Conservation (phyloP, 2,797 vertebrate species). For the Mallotus villosus region DNA sequence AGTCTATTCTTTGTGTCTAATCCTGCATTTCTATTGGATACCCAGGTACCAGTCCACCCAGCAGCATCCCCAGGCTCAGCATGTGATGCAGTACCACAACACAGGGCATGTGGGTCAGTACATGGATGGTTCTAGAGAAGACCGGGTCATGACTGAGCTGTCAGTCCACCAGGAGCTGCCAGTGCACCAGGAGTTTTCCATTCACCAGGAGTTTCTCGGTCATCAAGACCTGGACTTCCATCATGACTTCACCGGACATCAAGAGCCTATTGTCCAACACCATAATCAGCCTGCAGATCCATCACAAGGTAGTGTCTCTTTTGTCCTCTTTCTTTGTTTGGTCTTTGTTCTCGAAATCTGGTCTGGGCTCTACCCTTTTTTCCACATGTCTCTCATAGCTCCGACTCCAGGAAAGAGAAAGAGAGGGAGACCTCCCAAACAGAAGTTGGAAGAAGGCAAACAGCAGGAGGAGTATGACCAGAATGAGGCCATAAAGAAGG, state of each 20-base stretch:
- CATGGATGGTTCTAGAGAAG: slow-evolving; percentile 57
- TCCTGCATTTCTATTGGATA: slow-evolving; percentile 14
- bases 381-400: slow-evolving; percentile 33
- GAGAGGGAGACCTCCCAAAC: slow-evolving; percentile 75
- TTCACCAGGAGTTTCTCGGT: slow-evolving; percentile 51
- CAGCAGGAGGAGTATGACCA: slow-evolving; percentile 81
- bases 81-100: slow-evolving; percentile 64
- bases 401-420: slow-evolving; percentile 84
- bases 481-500: slow-evolving; percentile 84
- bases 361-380: background rate
- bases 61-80: slow-evolving; percentile 68
- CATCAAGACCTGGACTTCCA: slow-evolving; percentile 47
- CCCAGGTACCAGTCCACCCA: slow-evolving; percentile 74
- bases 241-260: slow-evolving; percentile 48
- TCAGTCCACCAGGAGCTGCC: slow-evolving; percentile 64
- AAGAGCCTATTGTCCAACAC: slow-evolving; percentile 35
- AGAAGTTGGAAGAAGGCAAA: slow-evolving; percentile 50
- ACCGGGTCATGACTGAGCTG: slow-evolving; percentile 65
- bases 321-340: background rate
- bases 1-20: background rate
- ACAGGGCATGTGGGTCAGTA: slow-evolving; percentile 48
- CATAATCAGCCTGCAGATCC: slow-evolving; percentile 32
- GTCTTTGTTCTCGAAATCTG: no score
- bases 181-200: slow-evolving; percentile 46
- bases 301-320: slow-evolving; percentile 9